Base-by-base conservation (phyloP, 2,113 vertebrate genomes). In the Montifringilla adamsi region DNA sequence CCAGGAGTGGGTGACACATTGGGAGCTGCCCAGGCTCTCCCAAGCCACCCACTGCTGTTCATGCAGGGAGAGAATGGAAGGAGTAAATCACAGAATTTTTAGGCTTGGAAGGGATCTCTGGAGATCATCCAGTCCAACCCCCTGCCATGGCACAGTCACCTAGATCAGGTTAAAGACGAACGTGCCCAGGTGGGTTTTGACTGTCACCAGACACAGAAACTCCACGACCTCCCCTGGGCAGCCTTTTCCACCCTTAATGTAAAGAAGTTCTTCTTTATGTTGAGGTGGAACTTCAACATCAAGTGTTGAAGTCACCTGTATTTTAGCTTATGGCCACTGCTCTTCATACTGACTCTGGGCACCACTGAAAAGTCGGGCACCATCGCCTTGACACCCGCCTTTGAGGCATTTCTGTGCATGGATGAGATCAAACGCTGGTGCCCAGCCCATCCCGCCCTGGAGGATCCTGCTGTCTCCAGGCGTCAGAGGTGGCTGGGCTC, bases 401-500 rank as follows among this genome's bases (percentile, higher is more conserved):
- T 15, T 12, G 28, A 46, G 16, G 5, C 31, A 53, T 15, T 39
- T 21, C 12, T 7, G 35, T 10, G 33, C 28, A 26, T 1, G 2
- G 9, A 39, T 26, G n/a, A 62, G 31, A 18, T 4, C 47, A 27
- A 7, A 3, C 2, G 21, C 41, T 13, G 47, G 31, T 4, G 4
- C 26, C 37, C 33, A 22, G 39, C 15, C 28, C 3, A 27, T 15
- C 7, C 14, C 3, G 0, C 18, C 27, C 60, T 4, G 10, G 8
- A 16, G 18, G 7, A 23, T 28, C 5, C 37, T 1, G 22, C 44
- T n/a, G 12, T 73, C 23, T 15, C 41, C 39, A 41, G 39, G 39
- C 39, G 3, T 1, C 31, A 5, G 4, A 16, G 21, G 33, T 2
- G 35, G 11, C 55, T 2, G 55, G 17, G 44, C 7, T 1, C 14